These are phyloP conservation scores for Leptopilina drosophilae DNA, from an alignment of 2,888 invertebrate genomes.

Conservation along the genomic window DNA sequence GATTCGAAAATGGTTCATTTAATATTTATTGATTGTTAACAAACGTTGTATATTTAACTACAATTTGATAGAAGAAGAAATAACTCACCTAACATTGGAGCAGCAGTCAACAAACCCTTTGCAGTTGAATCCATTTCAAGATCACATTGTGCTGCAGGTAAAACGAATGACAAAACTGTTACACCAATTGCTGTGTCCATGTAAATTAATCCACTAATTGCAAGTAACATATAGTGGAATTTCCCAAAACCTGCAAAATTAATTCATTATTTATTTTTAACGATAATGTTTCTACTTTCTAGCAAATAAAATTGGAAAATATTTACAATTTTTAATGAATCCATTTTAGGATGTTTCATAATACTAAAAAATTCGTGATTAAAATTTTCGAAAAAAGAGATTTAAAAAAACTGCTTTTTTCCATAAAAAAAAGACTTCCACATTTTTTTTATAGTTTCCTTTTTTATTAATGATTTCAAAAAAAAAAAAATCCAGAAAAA, in stretches of 20 bases:
- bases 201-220: slow-evolving; percentile 79
- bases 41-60: too few species aligned
- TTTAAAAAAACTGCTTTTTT: too few species aligned
- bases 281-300: too few species aligned
- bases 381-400: too few species aligned
- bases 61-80: background rate
- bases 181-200: slow-evolving; percentile 79
- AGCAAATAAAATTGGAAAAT: background rate
- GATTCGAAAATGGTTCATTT: too few species aligned
- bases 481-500: background rate
- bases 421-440: too few species aligned
- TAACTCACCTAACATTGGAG: slow-evolving; percentile 75
- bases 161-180: slow-evolving; percentile 78
- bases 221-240: slow-evolving; percentile 78
- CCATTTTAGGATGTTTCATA: too few species aligned
- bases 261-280: background rate
- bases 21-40: too few species aligned
- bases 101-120: slow-evolving; percentile 76
- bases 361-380: too few species aligned
- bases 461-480: slow-evolving; percentile 24
- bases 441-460: too few species aligned
- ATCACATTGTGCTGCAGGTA: slow-evolving; percentile 79
- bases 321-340: too few species aligned
- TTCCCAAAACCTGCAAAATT: slow-evolving; percentile 77
- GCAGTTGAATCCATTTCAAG: slow-evolving; percentile 75